phyloP scores from a whole-genome alignment of 2,113 vertebrate genomes.

The Ptilonorhynchus violaceus region DNA sequence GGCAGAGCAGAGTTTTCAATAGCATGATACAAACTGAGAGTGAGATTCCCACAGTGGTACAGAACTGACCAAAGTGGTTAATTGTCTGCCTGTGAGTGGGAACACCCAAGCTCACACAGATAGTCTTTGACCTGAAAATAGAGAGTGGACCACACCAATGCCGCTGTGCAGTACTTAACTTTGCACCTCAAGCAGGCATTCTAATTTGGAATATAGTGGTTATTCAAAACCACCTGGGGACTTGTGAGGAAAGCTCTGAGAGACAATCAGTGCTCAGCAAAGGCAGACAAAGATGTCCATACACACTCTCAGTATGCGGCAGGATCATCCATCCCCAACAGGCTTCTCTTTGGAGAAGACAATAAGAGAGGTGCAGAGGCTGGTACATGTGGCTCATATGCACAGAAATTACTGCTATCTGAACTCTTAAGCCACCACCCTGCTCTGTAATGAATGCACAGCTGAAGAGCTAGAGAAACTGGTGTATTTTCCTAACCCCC shows the following conservation, averaged over 20 bases:
- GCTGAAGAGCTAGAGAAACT: background rate
- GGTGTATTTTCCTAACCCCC: background rate
- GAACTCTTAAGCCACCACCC: background rate
- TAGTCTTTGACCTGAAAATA: background rate
- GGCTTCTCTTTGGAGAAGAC: background rate
- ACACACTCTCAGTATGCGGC: too few species aligned
- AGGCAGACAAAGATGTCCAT: background rate
- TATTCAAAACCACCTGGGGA: background rate
- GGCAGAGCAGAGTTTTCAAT: rapidly evolving
- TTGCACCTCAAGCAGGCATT: background rate
- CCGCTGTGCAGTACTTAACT: background rate
- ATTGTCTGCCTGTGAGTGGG: background rate
- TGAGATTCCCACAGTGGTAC: background rate
- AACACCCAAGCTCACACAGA: background rate
- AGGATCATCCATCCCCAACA: background rate
- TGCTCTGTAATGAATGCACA: background rate
- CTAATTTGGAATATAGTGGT: background rate
- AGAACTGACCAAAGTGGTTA: background rate
- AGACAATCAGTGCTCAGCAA: background rate
- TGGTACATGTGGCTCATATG: background rate
- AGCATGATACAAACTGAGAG: background rate
- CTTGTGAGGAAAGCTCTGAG: background rate
- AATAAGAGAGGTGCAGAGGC: background rate
- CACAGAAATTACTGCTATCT: background rate
- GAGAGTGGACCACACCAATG: background rate